Conservation (phyloP, 92 coral and sea anemone genomes). For the Siderastrea siderea region DNA sequence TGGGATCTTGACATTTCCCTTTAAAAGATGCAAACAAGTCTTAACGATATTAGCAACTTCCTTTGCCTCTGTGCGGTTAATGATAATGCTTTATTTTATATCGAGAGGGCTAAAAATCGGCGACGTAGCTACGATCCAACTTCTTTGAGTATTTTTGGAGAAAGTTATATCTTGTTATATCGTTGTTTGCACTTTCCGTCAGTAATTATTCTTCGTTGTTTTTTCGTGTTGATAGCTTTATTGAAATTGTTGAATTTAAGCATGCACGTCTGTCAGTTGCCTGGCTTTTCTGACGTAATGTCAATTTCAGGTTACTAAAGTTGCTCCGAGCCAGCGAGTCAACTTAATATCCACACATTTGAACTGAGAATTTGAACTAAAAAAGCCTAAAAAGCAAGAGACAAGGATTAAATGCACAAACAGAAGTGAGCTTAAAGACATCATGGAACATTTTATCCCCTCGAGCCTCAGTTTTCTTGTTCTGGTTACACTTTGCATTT, state of each 20-base stretch:
- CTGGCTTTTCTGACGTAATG: slow-evolving; percentile 5
- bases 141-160: neutral
- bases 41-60: neutral
- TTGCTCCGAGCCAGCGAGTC: neutral
- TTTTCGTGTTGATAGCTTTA: slow-evolving; percentile 28
- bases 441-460: neutral
- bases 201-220: slow-evolving; percentile 31
- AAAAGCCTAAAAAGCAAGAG: neutral
- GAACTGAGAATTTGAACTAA: neutral
- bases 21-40: neutral
- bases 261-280: slow-evolving; percentile 23
- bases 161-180: neutral
- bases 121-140: neutral
- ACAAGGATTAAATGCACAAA: no score
- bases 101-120: neutral
- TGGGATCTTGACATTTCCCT: slow-evolving; percentile 10
- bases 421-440: neutral
- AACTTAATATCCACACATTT: neutral
- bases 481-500: neutral
- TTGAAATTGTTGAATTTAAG: slow-evolving; percentile 28
- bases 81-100: neutral
- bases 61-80: neutral
- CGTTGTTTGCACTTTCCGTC: slow-evolving; percentile 37
- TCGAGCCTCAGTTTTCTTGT: neutral
- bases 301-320: neutral